Evolutionary conservation across 2,888 invertebrate species (phyloP), one percentile per base, ranked within the genome.

Genomic region (Cerastis leucographa): DNA sequence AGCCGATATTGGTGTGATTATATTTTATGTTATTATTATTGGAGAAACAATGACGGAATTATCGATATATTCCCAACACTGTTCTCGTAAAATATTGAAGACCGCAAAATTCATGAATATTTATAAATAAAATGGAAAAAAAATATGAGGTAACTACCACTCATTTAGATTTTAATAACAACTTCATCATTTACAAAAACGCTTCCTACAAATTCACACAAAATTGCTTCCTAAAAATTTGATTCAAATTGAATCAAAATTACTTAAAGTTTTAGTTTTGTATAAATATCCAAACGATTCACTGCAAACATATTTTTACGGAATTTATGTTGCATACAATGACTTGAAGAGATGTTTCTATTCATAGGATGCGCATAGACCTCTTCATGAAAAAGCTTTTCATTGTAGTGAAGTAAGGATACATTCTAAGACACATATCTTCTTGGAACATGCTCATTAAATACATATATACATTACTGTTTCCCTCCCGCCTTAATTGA

Each of bases 1-100:
- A 40, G 22, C 22, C 17, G 61, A 65, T 71, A 62, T 76, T 65
- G 46, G 42, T 59, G 35, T 42, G 76, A 74, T 80, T 69, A 69
- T n/a, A n/a, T n/a, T n/a, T 35, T 80, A 71, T 74, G 54, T 74
- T 71, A 71, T 69, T 80, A 65, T 56, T 81, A 70, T 76, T 67
- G 46, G 56, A 25, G 7, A 76, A 76, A 80, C 46, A 84, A 66
- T 76, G 56, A 44, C 12, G 1, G 25, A 22, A 51, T 59, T 61
- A 74, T 69, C 44, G 61, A 71, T 76, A 76, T 68, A 62, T 51
- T 65, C 4, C 35, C 73, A 77, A 77, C 56, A 70, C 62, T 42
- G 59, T n/a, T 76, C 14, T 68, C 19, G 17, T 46, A 1, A 25
- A 71, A 71, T 81, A 42, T 49, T 69, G 35, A 44, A 49, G 56